Conservation (phyloP, 2,797 vertebrate species). For the Staurois parvus region DNA sequence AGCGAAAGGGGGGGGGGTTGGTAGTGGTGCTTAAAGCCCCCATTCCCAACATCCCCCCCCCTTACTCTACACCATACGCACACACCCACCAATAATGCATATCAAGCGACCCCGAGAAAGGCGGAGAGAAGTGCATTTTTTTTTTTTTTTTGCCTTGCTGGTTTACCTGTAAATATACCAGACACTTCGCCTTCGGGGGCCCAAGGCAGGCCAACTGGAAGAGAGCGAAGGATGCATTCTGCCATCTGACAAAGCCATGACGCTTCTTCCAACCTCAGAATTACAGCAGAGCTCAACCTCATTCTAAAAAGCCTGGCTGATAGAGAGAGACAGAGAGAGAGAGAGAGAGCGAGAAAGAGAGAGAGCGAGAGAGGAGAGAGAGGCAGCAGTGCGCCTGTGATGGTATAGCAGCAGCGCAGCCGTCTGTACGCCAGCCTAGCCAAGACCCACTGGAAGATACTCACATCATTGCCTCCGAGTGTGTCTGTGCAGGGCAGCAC, state of each 20-base stretch:
- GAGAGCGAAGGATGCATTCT: conserved; percentile 79
- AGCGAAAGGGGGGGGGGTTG: conserved; percentile 20
- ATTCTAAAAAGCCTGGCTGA: conserved; percentile 64
- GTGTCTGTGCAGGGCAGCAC: conserved; percentile 51
- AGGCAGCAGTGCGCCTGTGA: conserved; percentile 65
- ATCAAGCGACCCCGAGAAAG: conserved; percentile 66
- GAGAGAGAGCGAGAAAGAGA: conserved; percentile 69
- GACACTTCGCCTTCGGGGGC: conserved; percentile 90
- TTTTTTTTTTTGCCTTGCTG: not conserved
- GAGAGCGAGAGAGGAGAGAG: conserved; percentile 63
- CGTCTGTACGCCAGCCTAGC: conserved; percentile 57
- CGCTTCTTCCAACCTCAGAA: conserved; percentile 60
- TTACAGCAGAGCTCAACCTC: conserved; percentile 65
- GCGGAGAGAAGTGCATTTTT: conserved; percentile 64
- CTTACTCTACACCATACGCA: not conserved
- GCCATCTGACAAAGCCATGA: conserved; percentile 63
- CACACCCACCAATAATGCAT: conserved; percentile 64
- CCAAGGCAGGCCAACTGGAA: conserved; percentile 92
- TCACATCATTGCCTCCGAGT: conserved; percentile 62
- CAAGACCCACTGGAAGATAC: conserved; percentile 58
- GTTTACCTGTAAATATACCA: conserved; percentile 97
- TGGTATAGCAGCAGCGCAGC: conserved; percentile 62
- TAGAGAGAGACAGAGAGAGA: conserved; percentile 70
- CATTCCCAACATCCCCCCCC: not conserved
- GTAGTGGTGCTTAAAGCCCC: not conserved